Percentiles rank a stretch among this genome's conserved stretches.
Evolutionary conservation across 2,113 vertebrate species (phyloP).

Genomic region (Ammospiza nelsoni): DNA sequence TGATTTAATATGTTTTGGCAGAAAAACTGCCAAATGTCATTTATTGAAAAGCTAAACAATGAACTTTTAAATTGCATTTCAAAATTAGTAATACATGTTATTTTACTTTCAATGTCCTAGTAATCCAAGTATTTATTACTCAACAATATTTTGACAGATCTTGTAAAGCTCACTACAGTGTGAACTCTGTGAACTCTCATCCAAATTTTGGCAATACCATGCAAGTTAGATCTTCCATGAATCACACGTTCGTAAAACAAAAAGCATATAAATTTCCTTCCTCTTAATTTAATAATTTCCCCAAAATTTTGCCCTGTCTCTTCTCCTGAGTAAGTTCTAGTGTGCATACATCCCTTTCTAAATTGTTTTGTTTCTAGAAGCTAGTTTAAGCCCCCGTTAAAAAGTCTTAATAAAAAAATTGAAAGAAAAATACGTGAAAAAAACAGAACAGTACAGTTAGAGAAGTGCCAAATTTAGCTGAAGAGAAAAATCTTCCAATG

Average conservation of each 20-base stretch:
- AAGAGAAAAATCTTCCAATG: neutral
- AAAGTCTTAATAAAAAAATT: neutral
- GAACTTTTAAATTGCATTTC: neutral
- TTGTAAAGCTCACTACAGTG: neutral
- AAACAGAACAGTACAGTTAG: neutral
- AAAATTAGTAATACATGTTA: neutral
- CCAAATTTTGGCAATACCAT: neutral
- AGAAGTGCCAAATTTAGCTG: neutral
- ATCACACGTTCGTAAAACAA: neutral
- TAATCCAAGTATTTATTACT: neutral
- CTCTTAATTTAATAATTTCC: neutral
- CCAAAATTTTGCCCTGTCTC: neutral
- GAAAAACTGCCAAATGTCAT: neutral
- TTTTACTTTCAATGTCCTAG: neutral
- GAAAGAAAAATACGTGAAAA: neutral
- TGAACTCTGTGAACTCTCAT: neutral
- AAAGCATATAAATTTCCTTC: neutral
- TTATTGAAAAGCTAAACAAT: constrained; percentile 11
- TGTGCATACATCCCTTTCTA: neutral
- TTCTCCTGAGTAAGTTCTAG: neutral
- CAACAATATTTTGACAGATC: neutral
- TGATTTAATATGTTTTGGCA: neutral
- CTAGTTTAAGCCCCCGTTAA: neutral
- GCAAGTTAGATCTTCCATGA: neutral
- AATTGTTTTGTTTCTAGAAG: neutral